Evolutionary conservation across 1,140 invertebrate genomes (phyloP).

Genomic region (Drosophila serrata): DNA sequence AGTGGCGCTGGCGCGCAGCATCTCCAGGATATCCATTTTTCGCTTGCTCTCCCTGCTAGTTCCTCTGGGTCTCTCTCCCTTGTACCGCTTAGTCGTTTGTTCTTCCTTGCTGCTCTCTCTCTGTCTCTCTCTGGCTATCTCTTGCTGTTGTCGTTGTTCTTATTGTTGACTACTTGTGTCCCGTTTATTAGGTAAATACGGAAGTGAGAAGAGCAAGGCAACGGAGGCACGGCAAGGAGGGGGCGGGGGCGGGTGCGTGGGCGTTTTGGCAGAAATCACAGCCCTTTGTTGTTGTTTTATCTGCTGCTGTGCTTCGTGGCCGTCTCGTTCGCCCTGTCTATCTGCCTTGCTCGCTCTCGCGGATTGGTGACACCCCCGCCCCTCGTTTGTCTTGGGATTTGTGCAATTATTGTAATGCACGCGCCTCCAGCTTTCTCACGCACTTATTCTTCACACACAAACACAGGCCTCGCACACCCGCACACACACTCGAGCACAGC

Average conservation of each 20-base stretch:
- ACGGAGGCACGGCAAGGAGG: background rate
- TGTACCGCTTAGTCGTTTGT: slow-evolving; percentile 1
- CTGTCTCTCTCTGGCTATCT: slow-evolving; percentile 1
- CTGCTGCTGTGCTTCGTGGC: slow-evolving; percentile 13
- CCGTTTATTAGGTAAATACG: slow-evolving; percentile 50
- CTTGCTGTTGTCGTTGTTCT: slow-evolving; percentile 4
- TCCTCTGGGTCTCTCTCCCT: background rate
- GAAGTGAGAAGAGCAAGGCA: slow-evolving; percentile 17
- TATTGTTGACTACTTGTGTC: slow-evolving; percentile 9
- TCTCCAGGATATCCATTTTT: slow-evolving; percentile 73
- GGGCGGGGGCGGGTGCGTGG: slow-evolving; percentile 19
- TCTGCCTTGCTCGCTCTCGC: slow-evolving; percentile 11
- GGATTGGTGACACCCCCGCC: slow-evolving; percentile 25
- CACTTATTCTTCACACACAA: slow-evolving; percentile 25
- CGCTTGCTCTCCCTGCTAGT: background rate
- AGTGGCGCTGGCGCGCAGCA: slow-evolving; percentile 65
- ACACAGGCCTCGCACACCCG: slow-evolving; percentile 13
- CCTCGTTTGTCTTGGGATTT: slow-evolving; percentile 25
- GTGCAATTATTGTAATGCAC: slow-evolving; percentile 62
- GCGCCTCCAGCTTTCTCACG: slow-evolving; percentile 50
- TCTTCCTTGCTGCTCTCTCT: slow-evolving; percentile 2
- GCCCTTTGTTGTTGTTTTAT: slow-evolving; percentile 40
- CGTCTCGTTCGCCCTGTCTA: background rate
- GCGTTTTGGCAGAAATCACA: slow-evolving; percentile 38
- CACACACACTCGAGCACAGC: background rate